Evolutionary conservation across 2,888 invertebrate species (phyloP).

Genomic region (Oscheius sp.): DNA sequence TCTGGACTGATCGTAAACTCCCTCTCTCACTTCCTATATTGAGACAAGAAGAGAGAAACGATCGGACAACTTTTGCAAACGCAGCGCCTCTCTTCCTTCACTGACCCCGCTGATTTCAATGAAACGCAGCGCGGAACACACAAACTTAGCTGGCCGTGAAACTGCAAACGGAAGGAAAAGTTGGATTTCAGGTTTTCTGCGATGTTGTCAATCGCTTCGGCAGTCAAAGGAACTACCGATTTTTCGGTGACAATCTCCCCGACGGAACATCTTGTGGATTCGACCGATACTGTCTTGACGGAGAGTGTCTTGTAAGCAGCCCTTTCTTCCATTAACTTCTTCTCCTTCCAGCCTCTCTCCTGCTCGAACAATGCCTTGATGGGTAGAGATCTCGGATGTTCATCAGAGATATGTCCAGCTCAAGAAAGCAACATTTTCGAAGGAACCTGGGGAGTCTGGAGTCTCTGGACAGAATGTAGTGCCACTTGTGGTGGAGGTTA

Average conservation of each 20-base stretch:
- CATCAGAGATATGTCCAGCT: conserved; percentile 52
- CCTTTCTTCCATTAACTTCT: neutral
- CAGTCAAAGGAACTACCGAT: conserved; percentile 67
- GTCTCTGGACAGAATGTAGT: conserved; percentile 60
- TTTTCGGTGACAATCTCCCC: conserved; percentile 70
- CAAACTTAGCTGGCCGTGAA: conserved; percentile 4
- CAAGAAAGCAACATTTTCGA: conserved; percentile 26
- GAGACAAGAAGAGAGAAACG: neutral
- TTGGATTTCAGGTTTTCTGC: conserved; percentile 64
- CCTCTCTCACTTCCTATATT: neutral
- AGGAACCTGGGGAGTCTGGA: conserved; percentile 62
- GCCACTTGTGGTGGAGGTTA: conserved; percentile 66
- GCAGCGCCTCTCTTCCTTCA: neutral
- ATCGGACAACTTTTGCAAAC: neutral
- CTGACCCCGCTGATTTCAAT: conserved; percentile 19
- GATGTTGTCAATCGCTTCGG: conserved; percentile 64
- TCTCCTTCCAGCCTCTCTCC: conserved; percentile 53
- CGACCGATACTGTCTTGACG: conserved; percentile 67
- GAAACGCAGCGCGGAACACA: conserved; percentile 23
- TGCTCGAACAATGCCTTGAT: conserved; percentile 62
- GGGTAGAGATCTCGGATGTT: conserved; percentile 61
- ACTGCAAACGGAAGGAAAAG: neutral
- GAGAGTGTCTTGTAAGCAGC: conserved; percentile 66
- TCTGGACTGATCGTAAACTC: conserved; percentile 2
- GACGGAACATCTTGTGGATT: conserved; percentile 70